phyloP scores from a whole-genome alignment of 2,797 vertebrate species.

The Gobionotothen gibberifrons region DNA sequence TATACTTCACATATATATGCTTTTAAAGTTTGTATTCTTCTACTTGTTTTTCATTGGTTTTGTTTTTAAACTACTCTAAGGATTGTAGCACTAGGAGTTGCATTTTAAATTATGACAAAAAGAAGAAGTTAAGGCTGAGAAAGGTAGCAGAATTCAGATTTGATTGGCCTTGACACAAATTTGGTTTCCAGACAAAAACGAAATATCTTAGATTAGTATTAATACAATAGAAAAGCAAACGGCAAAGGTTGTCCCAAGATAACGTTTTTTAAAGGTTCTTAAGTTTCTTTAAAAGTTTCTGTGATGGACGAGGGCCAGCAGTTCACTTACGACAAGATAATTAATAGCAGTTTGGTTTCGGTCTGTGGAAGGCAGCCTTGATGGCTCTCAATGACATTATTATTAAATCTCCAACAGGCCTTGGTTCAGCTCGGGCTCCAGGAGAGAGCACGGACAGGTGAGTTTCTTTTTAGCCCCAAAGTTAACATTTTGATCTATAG shows the following conservation, averaged over 20 bases:
- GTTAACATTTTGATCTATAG: not conserved
- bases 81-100: not conserved
- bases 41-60: not conserved
- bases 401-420: slow-evolving; percentile 68
- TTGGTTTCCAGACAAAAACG: not conserved
- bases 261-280: not conserved
- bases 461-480: slow-evolving; percentile 35
- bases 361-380: slow-evolving; percentile 15
- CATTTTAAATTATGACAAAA: not conserved
- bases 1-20: not conserved
- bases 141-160: not conserved
- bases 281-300: slow-evolving; percentile 1
- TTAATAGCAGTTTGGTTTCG: slow-evolving; percentile 13
- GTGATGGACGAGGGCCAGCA: slow-evolving; percentile 14
- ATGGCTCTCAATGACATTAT: not conserved
- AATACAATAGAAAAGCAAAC: not conserved
- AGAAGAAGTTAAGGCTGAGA: not conserved
- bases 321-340: slow-evolving; percentile 12
- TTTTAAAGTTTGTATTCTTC: not conserved
- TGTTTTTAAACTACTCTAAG: not conserved
- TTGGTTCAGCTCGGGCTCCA: slow-evolving; percentile 82
- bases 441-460: slow-evolving; percentile 85
- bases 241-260: not conserved
- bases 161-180: not conserved
- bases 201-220: not conserved